Percentiles rank a stretch among this genome's conserved stretches.
phyloP scores from a whole-genome alignment of 1,140 invertebrate species.

The Adelges cooleyi region DNA sequence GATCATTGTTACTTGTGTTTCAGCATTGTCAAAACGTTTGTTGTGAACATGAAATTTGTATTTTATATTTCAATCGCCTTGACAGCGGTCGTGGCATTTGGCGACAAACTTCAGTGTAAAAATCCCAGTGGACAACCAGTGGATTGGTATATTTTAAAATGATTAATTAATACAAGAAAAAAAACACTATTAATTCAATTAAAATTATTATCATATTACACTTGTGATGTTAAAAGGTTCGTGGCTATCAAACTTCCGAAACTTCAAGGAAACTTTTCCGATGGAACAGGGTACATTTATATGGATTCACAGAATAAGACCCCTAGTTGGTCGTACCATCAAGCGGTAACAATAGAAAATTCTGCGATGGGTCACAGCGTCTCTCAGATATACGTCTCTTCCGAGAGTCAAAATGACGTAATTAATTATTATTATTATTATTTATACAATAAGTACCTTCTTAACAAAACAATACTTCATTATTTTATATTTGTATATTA shows the following conservation, averaged over 20 bases:
- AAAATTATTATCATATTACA: too few species aligned
- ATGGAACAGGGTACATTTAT: background rate
- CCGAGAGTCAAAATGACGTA: background rate
- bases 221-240: constrained; percentile 15
- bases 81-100: background rate
- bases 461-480: background rate
- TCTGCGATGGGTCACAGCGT: background rate
- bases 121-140: constrained; percentile 31
- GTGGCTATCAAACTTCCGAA: background rate
- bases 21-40: too few species aligned
- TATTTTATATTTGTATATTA: background rate
- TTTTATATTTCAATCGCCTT: background rate
- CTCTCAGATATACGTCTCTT: background rate
- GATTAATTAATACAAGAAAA: background rate
- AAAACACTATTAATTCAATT: background rate
- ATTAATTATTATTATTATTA: background rate
- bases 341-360: background rate
- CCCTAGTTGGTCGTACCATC: background rate
- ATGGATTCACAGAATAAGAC: background rate
- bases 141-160: constrained; percentile 33
- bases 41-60: too few species aligned
- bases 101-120: constrained; percentile 26
- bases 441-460: background rate
- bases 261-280: background rate
- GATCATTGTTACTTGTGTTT: too few species aligned